Evolutionary conservation across 2,797 vertebrate genomes (phyloP), one percentile per base, ranked within the genome.

Genomic region (Spheniscus humboldti): DNA sequence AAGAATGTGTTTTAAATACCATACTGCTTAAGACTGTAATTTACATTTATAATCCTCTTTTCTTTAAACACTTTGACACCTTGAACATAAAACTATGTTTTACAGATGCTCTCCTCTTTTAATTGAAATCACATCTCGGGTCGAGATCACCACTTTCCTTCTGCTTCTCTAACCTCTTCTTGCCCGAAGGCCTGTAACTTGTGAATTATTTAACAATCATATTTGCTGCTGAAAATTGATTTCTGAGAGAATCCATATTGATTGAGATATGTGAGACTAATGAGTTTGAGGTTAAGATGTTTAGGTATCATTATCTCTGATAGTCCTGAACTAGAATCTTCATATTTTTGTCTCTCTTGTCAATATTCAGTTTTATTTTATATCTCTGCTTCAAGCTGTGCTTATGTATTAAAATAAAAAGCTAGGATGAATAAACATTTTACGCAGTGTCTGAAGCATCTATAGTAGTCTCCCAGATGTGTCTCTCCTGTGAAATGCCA

Each of bases 121-220:
- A 98, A 98, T 96, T 98, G 97, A 98, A 98, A 98, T 97, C 95
- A 89, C 93, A 97, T 97, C 96, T 93, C 84, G 94, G 91, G 90
- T 97, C 64, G 90, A 96, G 95, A 98, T 96, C 96, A 96, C 93
- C 81, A 95, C 93, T 97, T 96, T 91, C 94, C 96, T 97, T 97
- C 92, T 93, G 96, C 94, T 96, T 94, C 88, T 88, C 95, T 97
- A 97, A 97, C 97, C 97, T 97, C 97, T 96, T 96, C 94, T 97
- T 97, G 97, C 97, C 97, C 67, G 83, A 98, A 98, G 97, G 96
- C 97, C 96, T 97, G 94, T 96, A 97, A 97, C 97, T 98, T 97
- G 94, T 98, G 97, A 98, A 98, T 98, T 98, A 98, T 98, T 98
- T 97, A 98, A 98, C 97, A 98, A 98, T 98, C 97, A 98, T 98